phyloP scores from a whole-genome alignment of 2,113 vertebrate genomes.

The Platichthys flesus region DNA sequence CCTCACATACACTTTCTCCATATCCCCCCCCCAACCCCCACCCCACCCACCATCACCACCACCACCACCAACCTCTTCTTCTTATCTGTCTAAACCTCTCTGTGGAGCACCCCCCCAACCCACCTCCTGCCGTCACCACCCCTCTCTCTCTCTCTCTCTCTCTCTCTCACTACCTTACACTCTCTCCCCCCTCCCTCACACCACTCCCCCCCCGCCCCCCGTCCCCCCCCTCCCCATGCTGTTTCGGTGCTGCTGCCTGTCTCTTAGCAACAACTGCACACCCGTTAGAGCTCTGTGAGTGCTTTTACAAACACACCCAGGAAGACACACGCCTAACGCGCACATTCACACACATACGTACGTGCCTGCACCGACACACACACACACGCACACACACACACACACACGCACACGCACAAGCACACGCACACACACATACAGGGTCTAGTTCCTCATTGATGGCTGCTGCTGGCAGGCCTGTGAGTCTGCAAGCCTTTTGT shows the following conservation, averaged over 20 bases:
- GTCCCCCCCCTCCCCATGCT: conserved; percentile 68
- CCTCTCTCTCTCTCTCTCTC: conserved; percentile 30
- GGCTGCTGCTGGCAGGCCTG: conserved; percentile 78
- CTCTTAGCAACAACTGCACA: conserved; percentile 99
- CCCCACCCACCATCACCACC: conserved; percentile 17
- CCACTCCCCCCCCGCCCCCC: too few relatives aligned
- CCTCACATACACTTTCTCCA: conserved; percentile 66
- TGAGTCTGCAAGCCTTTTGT: conserved; percentile 76
- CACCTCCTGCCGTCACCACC: conserved; percentile 2
- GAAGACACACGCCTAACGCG: conserved; percentile 69
- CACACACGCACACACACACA: conserved; percentile 68
- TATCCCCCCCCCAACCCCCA: conserved; percentile 68
- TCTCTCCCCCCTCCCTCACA: too few relatives aligned
- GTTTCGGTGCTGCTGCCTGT: conserved; percentile 91
- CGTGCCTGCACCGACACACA: conserved; percentile 62
- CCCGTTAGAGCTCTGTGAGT: conserved; percentile 96
- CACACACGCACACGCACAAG: conserved; percentile 79
- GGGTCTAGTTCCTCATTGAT: conserved; percentile 75
- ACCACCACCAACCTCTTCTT: conserved; percentile 30
- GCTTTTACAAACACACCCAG: conserved; percentile 91
- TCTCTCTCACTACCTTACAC: conserved; percentile 20
- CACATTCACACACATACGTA: conserved; percentile 80
- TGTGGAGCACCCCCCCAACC: conserved; percentile 45
- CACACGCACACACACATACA: conserved; percentile 58
- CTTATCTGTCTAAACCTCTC: conserved; percentile 72